These are phyloP conservation scores for Anisognathus igniventris DNA, from an alignment of 2,797 vertebrate species.

Conservation along the genomic window DNA sequence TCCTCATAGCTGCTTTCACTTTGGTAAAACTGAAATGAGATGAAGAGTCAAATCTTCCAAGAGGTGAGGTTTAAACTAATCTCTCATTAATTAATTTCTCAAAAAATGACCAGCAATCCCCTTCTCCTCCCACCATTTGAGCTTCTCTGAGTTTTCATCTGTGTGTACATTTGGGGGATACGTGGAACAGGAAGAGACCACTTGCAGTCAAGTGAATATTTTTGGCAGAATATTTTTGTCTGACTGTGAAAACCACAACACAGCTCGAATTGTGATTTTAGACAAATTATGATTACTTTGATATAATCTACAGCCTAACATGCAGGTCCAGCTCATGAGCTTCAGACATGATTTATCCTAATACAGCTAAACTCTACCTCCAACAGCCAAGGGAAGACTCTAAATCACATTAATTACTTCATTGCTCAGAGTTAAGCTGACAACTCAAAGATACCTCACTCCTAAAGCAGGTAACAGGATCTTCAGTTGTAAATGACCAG, in stretches of 20 bases:
- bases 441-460: conserved; percentile 33
- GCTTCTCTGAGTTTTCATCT: not conserved
- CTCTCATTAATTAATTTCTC: not conserved
- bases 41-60: not conserved
- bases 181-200: not conserved
- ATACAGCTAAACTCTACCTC: not conserved
- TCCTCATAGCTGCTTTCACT: not conserved
- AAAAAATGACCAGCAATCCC: not conserved
- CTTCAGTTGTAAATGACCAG: not conserved
- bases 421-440: conserved; percentile 19
- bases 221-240: not conserved
- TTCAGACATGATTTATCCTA: not conserved
- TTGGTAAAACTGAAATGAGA: not conserved
- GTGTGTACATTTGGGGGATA: not conserved
- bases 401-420: conserved; percentile 21
- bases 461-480: not conserved
- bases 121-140: not conserved
- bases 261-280: not conserved
- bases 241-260: not conserved
- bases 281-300: not conserved
- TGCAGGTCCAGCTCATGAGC: not conserved
- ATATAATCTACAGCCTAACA: not conserved
- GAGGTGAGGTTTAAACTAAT: not conserved
- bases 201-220: not conserved
- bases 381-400: not conserved